A percentile compares a stretch with the other conserved stretches of the same genome.
phyloP scores from a whole-genome alignment of 2,797 vertebrate genomes.

The Xiphophorus birchmanni region DNA sequence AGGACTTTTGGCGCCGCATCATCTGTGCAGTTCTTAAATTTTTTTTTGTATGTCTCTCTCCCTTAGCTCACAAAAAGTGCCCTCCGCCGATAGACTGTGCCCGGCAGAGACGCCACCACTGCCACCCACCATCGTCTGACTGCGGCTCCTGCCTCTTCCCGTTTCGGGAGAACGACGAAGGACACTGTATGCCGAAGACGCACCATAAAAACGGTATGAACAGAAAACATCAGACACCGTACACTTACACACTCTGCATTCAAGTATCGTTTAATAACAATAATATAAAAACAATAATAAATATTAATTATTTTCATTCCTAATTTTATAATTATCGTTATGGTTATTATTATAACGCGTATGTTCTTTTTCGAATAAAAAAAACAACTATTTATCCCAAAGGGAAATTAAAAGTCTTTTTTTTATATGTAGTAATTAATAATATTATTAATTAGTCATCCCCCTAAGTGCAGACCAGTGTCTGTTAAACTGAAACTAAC shows the following conservation, averaged over 20 bases:
- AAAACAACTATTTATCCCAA: background rate
- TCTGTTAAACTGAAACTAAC: background rate
- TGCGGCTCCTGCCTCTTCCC: slow-evolving; percentile 85
- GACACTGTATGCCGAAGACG: slow-evolving; percentile 70
- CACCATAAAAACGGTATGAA: slow-evolving; percentile 69
- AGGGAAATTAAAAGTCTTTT: background rate
- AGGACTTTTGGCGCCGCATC: background rate
- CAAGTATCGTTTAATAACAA: background rate
- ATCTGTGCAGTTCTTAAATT: background rate
- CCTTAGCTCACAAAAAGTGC: slow-evolving; percentile 71
- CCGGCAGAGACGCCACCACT: slow-evolving; percentile 77
- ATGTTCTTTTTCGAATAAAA: too few species aligned
- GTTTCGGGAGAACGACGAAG: slow-evolving; percentile 77
- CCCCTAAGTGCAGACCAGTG: too few species aligned
- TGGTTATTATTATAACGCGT: too few species aligned
- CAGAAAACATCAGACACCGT: background rate
- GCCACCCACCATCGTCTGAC: slow-evolving; percentile 67
- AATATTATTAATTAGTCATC: too few species aligned
- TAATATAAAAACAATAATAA: background rate
- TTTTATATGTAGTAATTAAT: too few species aligned
- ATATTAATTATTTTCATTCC: background rate
- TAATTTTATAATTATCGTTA: too few species aligned
- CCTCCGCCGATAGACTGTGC: slow-evolving; percentile 83
- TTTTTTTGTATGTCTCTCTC: slow-evolving; percentile 13
- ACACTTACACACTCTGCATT: background rate